A percentile compares a stretch with the other conserved stretches of the same genome.
Evolutionary conservation across 1,140 invertebrate genomes (phyloP).

Genomic region (Holcopasites calliopsidis): DNA sequence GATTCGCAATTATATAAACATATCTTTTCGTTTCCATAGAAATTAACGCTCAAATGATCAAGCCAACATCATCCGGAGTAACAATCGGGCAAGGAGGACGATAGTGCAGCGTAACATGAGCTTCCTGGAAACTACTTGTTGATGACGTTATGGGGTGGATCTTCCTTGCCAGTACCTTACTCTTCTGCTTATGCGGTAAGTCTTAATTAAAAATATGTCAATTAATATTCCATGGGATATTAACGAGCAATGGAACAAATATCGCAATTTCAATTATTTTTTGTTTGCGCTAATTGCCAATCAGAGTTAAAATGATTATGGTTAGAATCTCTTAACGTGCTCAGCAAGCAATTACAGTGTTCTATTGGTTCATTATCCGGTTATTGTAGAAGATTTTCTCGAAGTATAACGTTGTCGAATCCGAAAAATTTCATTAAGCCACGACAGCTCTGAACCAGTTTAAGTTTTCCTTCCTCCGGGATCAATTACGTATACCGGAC

Average conservation of each 20-base stretch:
- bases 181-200: slow-evolving; percentile 65
- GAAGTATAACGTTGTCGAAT: not conserved
- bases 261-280: not conserved
- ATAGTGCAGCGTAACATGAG: slow-evolving; percentile 51
- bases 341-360: not conserved
- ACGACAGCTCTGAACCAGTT: not conserved
- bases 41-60: slow-evolving; percentile 16
- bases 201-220: not conserved
- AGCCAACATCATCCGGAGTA: slow-evolving; percentile 10
- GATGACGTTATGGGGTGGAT: slow-evolving; percentile 67
- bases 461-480: slow-evolving; percentile 11
- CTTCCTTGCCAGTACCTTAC: slow-evolving; percentile 58
- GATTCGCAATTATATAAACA: too few relatives aligned
- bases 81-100: slow-evolving; percentile 21
- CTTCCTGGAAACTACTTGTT: slow-evolving; percentile 53
- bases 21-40: slow-evolving; percentile 10
- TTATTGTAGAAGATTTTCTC: not conserved
- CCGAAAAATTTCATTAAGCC: slow-evolving; percentile 18
- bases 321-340: too few relatives aligned
- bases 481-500: slow-evolving; percentile 3
- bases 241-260: not conserved
- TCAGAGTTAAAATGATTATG: too few relatives aligned
- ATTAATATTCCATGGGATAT: not conserved
- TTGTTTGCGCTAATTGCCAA: not conserved
- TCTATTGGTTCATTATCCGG: not conserved